A percentile compares a stretch with the other conserved stretches of the same genome.
These are phyloP conservation scores for Eristalinus aeneus DNA, from an alignment of 2,888 invertebrate species.

Conservation along the genomic window DNA sequence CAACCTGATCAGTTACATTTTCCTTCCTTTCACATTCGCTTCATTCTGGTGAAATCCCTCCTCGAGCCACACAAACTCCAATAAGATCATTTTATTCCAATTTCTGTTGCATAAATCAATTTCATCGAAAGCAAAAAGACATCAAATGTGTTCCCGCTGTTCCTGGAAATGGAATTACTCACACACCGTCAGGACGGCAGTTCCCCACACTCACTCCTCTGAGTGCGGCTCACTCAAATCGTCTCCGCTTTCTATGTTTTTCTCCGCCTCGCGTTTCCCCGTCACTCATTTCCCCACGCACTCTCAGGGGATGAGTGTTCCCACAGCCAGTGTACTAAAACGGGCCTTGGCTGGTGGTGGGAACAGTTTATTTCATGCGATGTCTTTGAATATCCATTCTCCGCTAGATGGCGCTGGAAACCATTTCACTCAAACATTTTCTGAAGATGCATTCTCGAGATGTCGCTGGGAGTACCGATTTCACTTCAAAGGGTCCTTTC, in stretches of 20 bases:
- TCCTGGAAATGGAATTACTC: not conserved
- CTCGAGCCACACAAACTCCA: not conserved
- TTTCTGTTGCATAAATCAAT: not conserved
- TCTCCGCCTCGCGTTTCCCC: not conserved
- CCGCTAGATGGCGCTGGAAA: constrained; percentile 14
- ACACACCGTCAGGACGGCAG: not conserved
- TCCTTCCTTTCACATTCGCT: no score
- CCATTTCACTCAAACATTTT: not conserved
- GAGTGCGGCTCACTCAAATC: constrained; percentile 32
- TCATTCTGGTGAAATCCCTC: not conserved
- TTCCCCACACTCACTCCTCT: not conserved
- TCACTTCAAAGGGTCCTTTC: not conserved
- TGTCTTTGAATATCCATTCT: constrained; percentile 11
- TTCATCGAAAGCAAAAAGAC: not conserved
- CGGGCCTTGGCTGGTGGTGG: constrained; percentile 29
- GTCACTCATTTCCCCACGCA: constrained; percentile 19
- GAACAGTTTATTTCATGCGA: not conserved
- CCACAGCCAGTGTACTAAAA: constrained; percentile 16
- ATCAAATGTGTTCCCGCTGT: not conserved
- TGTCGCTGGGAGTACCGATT: constrained; percentile 31
- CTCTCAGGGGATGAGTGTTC: not conserved
- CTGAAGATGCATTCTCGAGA: not conserved
- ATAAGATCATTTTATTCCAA: not conserved
- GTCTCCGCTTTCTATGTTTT: constrained; percentile 32
- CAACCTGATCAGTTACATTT: no score